These are phyloP conservation scores for Meloidogyne hapla DNA, from an alignment of 1,140 invertebrate genomes.

Conservation along the genomic window DNA sequence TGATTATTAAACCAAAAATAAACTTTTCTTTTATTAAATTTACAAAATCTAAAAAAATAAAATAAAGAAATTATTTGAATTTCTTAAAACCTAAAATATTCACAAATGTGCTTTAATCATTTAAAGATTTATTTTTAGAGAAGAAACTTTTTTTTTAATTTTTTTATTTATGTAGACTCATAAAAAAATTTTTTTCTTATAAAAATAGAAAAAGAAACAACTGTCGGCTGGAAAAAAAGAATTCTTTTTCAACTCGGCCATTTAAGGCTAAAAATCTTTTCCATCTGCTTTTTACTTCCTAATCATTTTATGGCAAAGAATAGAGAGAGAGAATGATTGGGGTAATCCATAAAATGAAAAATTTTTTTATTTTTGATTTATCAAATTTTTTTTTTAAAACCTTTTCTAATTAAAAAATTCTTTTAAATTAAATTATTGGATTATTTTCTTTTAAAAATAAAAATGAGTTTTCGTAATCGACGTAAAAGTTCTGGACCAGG, in stretches of 20 bases:
- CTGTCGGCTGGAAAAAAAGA: too few relatives aligned
- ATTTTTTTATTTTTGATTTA: not conserved
- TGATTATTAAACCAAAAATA: too few relatives aligned
- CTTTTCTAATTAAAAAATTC: too few relatives aligned
- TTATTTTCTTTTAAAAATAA: not conserved
- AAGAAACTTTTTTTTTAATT: not conserved
- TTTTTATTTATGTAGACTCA: not conserved
- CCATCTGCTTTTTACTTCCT: not conserved
- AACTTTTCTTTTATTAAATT: too few relatives aligned
- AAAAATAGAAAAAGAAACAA: not conserved
- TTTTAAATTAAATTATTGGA: too few relatives aligned
- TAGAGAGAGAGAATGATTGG: too few relatives aligned
- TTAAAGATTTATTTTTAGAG: not conserved
- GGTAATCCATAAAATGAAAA: too few relatives aligned
- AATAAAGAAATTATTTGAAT: too few relatives aligned
- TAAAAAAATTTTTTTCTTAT: not conserved
- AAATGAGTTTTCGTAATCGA: constrained; percentile 27
- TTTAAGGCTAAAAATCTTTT: not conserved
- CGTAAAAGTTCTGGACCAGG: constrained; percentile 10
- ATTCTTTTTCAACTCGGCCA: not conserved
- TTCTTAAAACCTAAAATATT: too few relatives aligned
- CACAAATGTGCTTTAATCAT: too few relatives aligned
- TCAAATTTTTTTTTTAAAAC: not conserved
- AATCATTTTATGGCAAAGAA: not conserved
- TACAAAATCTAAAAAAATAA: too few relatives aligned